Evolutionary conservation across 2,888 invertebrate genomes (phyloP), one percentile per base, ranked within the genome.

Genomic region (Meloe dianella): DNA sequence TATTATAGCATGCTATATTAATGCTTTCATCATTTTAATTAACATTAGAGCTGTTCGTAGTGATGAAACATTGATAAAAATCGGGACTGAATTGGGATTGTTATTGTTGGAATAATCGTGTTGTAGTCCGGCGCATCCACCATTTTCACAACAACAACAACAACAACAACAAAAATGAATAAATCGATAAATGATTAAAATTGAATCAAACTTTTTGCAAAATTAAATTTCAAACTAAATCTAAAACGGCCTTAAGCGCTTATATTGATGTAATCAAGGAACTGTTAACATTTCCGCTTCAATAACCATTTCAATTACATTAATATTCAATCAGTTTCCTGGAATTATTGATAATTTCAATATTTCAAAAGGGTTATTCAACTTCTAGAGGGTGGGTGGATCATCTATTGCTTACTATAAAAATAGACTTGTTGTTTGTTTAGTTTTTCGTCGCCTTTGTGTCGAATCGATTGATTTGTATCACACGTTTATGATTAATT

Each of bases 121-220:
- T 57, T 6, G 17, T 41, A 4, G 7, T 22, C 57, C 24, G 56
- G 60, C 60, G 60, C 64, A 60, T 64, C 64, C 56, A 60, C 60
- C 64, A 64, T 29, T 64, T 60, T 38, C 56, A 5, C 20, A 20
- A 47, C 7, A 17, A 27, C 27, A 27, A 27, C 4, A 27, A 27
- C 7, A 17, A 17, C n/a, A n/a, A n/a, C n/a, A n/a, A n/a, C n/a
- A n/a, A n/a, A n/a, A n/a, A n/a, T n/a, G n/a, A n/a, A n/a, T n/a
- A n/a, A 4, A 12, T 8, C n/a, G 5, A 8, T 58, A n/a, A 29
- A 14, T 29, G 12, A 29, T 63, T 38, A 38, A 47, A 27, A n/a
- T 4, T 8, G 10, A 24, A 22, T 60, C 17, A 10, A 60, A 12
- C n/a, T n/a, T n/a, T 47, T 47, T 10, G 7, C 24, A 35, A 20